A percentile compares a stretch with the other conserved stretches of the same genome.
Evolutionary conservation across 2,797 vertebrate genomes (phyloP).

Genomic region (Esox lucius): DNA sequence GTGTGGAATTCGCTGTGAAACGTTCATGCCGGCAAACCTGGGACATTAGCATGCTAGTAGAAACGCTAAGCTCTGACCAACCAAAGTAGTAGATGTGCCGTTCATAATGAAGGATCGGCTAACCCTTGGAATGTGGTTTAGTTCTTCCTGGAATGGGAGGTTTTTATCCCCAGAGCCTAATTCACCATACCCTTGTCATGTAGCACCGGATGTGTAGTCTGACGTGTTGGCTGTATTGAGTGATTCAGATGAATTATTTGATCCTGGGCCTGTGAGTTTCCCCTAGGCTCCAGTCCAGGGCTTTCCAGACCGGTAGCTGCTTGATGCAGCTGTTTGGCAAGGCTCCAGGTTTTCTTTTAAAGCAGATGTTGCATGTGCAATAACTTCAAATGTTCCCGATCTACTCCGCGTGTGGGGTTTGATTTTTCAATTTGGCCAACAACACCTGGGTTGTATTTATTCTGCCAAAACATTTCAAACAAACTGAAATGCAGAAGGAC

Average conservation of each 20-base stretch:
- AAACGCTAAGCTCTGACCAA: background rate
- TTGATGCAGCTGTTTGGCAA: background rate
- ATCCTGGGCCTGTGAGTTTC: background rate
- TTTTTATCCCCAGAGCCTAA: background rate
- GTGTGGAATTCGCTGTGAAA: background rate
- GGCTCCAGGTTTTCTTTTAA: background rate
- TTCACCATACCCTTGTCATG: background rate
- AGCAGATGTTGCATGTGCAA: background rate
- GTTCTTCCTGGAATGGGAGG: background rate
- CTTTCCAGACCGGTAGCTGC: background rate
- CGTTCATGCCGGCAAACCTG: background rate
- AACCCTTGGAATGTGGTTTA: background rate
- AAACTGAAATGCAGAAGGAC: too few species aligned
- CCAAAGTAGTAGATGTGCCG: background rate
- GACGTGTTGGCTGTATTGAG: background rate
- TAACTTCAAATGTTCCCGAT: background rate
- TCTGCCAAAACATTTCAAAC: too few species aligned
- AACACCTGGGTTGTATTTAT: too few species aligned
- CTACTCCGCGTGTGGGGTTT: too few species aligned
- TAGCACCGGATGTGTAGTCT: background rate
- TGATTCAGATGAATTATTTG: background rate
- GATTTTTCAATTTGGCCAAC: too few species aligned
- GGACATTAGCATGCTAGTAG: background rate
- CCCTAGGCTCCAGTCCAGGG: background rate
- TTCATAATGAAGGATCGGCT: background rate